Percentiles rank a stretch among this genome's conserved stretches.
phyloP scores from a whole-genome alignment of 30 jellyfish, hydroid and myxozoan genomes.

The Haliclystus octoradiatus region DNA sequence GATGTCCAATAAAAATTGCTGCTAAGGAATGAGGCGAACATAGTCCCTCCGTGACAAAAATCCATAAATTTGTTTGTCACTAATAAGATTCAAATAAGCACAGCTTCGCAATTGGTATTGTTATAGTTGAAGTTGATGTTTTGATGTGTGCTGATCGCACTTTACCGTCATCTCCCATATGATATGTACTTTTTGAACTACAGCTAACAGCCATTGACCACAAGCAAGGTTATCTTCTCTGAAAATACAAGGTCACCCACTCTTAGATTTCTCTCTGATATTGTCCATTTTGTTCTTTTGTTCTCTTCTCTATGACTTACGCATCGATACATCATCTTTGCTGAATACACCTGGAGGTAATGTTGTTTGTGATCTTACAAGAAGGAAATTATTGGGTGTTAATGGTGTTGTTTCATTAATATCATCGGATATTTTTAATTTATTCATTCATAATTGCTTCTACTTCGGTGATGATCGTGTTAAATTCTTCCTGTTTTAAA shows the following conservation, averaged over 20 bases:
- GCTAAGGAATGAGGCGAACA: too few relatives aligned
- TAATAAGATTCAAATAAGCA: constrained; percentile 33
- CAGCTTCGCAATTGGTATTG: constrained; percentile 24
- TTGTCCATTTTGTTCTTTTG: constrained; percentile 26
- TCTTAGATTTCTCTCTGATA: constrained; percentile 2
- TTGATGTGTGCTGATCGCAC: constrained; percentile 21
- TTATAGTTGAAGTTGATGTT: constrained; percentile 9
- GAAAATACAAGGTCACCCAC: constrained; percentile 32
- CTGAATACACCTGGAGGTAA: constrained; percentile 46
- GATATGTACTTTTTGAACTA: constrained; percentile 10
- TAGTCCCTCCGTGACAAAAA: too few relatives aligned
- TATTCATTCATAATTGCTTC: constrained; percentile 38
- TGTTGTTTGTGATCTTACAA: constrained; percentile 2
- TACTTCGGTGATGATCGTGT: constrained; percentile 12
- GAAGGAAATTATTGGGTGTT: constrained; percentile 29
- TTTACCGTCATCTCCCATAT: constrained; percentile 25
- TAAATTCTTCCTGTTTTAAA: constrained; percentile 9
- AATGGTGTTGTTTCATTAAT: constrained; percentile 14
- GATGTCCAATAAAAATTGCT: too few relatives aligned
- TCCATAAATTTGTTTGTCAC: too few relatives aligned
- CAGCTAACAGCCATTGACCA: constrained; percentile 40
- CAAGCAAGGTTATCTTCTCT: constrained; percentile 17
- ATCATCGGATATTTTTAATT: constrained; percentile 27
- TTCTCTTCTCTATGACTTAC: constrained; percentile 21
- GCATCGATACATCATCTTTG: constrained; percentile 7